Percentiles rank a stretch among this genome's conserved stretches.
phyloP scores from a whole-genome alignment of 2,113 vertebrate species.

The human (Homo sapiens) region DNA sequence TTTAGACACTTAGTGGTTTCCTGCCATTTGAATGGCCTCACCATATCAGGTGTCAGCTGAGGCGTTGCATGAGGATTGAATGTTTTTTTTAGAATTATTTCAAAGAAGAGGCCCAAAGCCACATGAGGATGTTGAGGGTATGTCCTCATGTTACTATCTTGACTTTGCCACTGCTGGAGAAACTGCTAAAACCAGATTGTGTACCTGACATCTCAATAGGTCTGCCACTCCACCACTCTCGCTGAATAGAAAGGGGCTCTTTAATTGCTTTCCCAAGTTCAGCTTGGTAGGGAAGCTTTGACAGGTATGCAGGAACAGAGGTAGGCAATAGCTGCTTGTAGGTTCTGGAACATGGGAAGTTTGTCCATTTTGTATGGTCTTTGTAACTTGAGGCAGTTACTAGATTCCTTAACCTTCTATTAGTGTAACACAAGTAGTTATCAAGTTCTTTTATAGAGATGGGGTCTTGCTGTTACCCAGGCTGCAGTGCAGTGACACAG shows the following conservation, averaged over 20 bases:
- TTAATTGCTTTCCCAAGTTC: background rate
- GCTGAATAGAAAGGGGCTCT: background rate
- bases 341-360: background rate
- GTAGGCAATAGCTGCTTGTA: background rate
- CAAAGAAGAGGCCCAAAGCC: background rate
- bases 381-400: background rate
- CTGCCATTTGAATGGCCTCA: background rate
- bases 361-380: background rate
- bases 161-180: background rate
- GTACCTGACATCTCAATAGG: background rate
- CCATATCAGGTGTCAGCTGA: background rate
- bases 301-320: background rate
- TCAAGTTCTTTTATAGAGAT: too few species aligned
- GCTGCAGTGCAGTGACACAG: too few species aligned
- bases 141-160: background rate
- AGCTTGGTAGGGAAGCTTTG: background rate
- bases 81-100: constrained; percentile 8
- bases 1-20: background rate
- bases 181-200: background rate
- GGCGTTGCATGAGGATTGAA: background rate
- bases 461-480: too few species aligned
- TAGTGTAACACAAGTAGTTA: background rate
- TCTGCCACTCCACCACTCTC: background rate
- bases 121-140: background rate
- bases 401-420: background rate